Base-by-base conservation (phyloP, 2,113 vertebrate genomes). In the Hemichromis elongatus region DNA sequence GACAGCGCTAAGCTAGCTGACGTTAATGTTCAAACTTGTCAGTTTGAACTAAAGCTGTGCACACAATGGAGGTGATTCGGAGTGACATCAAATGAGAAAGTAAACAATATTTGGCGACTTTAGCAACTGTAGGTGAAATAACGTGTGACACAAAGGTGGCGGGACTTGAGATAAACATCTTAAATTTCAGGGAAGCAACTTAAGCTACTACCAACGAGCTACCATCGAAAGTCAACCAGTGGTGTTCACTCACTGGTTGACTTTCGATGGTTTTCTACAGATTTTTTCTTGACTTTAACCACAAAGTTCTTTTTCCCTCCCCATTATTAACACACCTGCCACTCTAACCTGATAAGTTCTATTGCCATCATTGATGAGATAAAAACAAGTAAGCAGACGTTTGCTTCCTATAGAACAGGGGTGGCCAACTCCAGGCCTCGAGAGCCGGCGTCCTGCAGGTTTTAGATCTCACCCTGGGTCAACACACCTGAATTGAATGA, bases 351-450 rank as follows among this genome's bases (percentile, higher is more conserved):
- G 42, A 28, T 28, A 6, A 24, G 18, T 73, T 45, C 30, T 50
- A 73, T 73, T 30, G 42, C 24, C 12, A 24, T 0, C 18, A 28
- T 2, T 50, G 3, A 11, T 12, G 70, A 8, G 24, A 30, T n/a
- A n/a, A 33, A 24, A 70, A 28, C 26, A 52, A 75, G 45, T n/a
- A 12, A 52, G 26, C 24, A 28, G 14, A 24, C 11, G 28, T 50
- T 19, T 13, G 26, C 42, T 75, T 30, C 68, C 42, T 50, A 0
- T 30, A 75, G 26, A n/a, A n/a, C n/a, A n/a, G n/a, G n/a, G n/a
- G n/a, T n/a, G n/a, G n/a, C n/a, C n/a, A n/a, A n/a, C n/a, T n/a
- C n/a, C n/a, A n/a, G n/a, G n/a, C n/a, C n/a, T n/a, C n/a, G n/a
- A n/a, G n/a, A n/a, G n/a, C n/a, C n/a, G n/a, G n/a, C n/a, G n/a